Conservation (phyloP, 2,113 vertebrate genomes). For the Eidolon helvum region DNA sequence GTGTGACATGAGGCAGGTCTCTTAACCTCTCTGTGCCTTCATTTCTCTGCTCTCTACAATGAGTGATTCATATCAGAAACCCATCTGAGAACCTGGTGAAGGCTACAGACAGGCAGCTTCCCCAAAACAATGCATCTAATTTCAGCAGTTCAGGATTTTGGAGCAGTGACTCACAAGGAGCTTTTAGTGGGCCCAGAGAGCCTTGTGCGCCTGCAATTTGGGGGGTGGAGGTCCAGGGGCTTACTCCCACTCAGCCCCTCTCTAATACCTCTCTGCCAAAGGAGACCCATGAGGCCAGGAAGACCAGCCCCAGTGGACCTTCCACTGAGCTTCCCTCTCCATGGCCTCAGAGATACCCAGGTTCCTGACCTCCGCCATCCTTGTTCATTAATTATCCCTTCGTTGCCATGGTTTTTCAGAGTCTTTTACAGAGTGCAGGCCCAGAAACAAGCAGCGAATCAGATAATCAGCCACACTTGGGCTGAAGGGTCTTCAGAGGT, state of each 20-base stretch:
- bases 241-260: neutral
- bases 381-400: neutral
- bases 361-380: neutral
- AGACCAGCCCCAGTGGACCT: neutral
- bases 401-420: constrained; percentile 27
- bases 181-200: neutral
- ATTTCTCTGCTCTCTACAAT: neutral
- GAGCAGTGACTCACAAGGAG: neutral
- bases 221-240: neutral
- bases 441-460: neutral
- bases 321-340: neutral
- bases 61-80: neutral
- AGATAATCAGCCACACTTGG: neutral
- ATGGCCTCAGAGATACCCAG: neutral
- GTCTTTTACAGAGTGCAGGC: neutral
- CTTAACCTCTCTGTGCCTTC: neutral
- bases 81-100: neutral
- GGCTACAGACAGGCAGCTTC: neutral
- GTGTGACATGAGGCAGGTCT: neutral
- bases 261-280: neutral
- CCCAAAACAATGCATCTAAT: neutral
- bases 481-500: neutral
- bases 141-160: neutral
- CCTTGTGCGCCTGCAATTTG: fast-evolving
- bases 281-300: neutral